Evolutionary conservation across 1,140 invertebrate genomes (phyloP), one percentile per base, ranked within the genome.

Genomic region (Aphelenchoides besseyi): DNA sequence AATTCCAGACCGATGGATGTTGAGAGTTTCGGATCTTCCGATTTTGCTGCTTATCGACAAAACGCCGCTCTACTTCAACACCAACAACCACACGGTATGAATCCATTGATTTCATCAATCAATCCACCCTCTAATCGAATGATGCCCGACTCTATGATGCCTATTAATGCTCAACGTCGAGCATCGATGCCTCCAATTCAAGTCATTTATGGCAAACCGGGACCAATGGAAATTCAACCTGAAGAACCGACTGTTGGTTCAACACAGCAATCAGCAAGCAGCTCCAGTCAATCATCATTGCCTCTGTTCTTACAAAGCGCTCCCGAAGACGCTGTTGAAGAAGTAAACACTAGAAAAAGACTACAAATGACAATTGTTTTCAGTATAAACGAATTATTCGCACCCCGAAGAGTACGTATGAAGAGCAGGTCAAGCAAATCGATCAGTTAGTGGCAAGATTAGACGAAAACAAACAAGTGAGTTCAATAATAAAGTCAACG

Each of bases 311-410:
- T 76, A 23, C 28, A 68, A 61, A 76, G 74, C 2, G 76, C 75
- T 16, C 2, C 32, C 16, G 5, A 57, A 12, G 74, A 76, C 0
- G 54, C 68, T n/a, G 59, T 76, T 32, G 70, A 76, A 2, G 74
- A 74, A 72, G 71, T 74, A 36, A n/a, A 41, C 3, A 16, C 1
- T 12, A 74, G 12, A 2, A 26, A 5, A 23, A 72, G n/a, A 37
- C 23, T 30, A 16, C 5, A 12, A 69, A 9, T 3, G 5, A 9
- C 8, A 5, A 18, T 26, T 8, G 12, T 26, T 74, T 73, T 73
- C 18, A 75, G 70, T 76, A 67, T 26, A 76, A 76, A 68, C 33
- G 23, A 3, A 76, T 78, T 5, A 78, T 76, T 67, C 57, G 70
- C 0, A 26, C 68, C 29, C 76, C 76, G 23, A 76, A 79, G 29